A percentile compares a stretch with the other conserved stretches of the same genome.
Conservation (phyloP, 2,888 invertebrate species). For the Morinoia aosen region DNA sequence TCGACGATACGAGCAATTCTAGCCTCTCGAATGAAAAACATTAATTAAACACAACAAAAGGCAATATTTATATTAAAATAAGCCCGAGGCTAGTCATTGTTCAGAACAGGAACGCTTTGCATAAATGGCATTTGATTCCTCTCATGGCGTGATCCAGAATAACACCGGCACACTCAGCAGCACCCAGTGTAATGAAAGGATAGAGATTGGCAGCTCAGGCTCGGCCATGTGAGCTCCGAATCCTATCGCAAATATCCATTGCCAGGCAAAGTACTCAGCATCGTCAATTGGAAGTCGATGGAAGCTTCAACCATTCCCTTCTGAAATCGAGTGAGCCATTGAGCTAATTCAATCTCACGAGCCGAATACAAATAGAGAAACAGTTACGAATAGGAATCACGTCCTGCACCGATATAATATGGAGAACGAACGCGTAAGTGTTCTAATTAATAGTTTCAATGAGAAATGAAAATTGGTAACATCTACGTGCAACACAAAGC, state of each 20-base stretch:
- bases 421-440: background rate
- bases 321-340: conserved; percentile 2
- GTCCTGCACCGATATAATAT: background rate
- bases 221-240: background rate
- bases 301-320: background rate
- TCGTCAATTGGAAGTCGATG: conserved; percentile 35
- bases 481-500: background rate
- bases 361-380: background rate
- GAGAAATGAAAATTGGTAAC: background rate
- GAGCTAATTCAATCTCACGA: conserved; percentile 41
- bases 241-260: conserved; percentile 5
- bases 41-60: background rate
- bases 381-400: background rate
- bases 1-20: background rate
- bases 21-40: background rate
- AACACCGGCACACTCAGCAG: background rate
- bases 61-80: background rate
- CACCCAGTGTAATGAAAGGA: background rate
- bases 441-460: background rate
- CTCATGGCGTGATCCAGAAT: background rate
- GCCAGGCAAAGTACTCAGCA: background rate
- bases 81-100: background rate
- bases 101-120: background rate
- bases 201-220: background rate
- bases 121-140: background rate